These are phyloP conservation scores for Phytoseiulus persimilis DNA, from an alignment of 2,888 invertebrate genomes.

Conservation along the genomic window DNA sequence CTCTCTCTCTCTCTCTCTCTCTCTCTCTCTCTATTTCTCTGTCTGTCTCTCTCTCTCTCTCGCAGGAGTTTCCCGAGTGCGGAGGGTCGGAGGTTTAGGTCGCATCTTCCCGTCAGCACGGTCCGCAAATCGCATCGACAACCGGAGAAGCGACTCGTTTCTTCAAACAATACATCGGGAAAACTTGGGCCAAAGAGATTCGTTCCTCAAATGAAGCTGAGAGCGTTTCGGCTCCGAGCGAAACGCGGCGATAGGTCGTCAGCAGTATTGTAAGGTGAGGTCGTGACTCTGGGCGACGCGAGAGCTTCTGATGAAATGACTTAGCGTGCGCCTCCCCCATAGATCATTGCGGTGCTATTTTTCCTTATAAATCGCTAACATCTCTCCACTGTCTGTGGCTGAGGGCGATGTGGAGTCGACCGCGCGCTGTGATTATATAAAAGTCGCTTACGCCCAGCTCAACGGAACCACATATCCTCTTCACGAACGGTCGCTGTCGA, in stretches of 20 bases:
- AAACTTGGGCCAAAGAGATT: too few species aligned
- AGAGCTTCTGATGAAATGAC: slow-evolving; percentile 36
- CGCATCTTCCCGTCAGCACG: too few species aligned
- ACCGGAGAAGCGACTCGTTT: too few species aligned
- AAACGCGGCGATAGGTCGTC: not conserved
- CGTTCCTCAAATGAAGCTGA: too few species aligned
- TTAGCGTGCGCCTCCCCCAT: slow-evolving; percentile 35
- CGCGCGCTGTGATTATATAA: not conserved
- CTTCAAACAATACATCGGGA: too few species aligned
- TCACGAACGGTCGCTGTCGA: not conserved
- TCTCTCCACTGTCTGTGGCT: not conserved
- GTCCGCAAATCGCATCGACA: too few species aligned
- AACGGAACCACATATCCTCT: not conserved
- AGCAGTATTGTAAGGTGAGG: not conserved
- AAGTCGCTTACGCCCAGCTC: not conserved
- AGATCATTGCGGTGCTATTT: slow-evolving; percentile 21
- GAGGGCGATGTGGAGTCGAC: not conserved
- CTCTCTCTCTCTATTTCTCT: too few species aligned
- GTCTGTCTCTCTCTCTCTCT: too few species aligned
- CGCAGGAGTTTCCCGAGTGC: too few species aligned
- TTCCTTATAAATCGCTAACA: slow-evolving; percentile 5
- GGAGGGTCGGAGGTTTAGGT: too few species aligned
- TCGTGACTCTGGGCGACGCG: slow-evolving; percentile 10
- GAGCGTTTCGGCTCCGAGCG: not conserved
- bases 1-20: too few species aligned